Evolutionary conservation across 1,140 invertebrate species (phyloP), one percentile per base, ranked within the genome.

Genomic region (Brachionus asplanchnoidis): DNA sequence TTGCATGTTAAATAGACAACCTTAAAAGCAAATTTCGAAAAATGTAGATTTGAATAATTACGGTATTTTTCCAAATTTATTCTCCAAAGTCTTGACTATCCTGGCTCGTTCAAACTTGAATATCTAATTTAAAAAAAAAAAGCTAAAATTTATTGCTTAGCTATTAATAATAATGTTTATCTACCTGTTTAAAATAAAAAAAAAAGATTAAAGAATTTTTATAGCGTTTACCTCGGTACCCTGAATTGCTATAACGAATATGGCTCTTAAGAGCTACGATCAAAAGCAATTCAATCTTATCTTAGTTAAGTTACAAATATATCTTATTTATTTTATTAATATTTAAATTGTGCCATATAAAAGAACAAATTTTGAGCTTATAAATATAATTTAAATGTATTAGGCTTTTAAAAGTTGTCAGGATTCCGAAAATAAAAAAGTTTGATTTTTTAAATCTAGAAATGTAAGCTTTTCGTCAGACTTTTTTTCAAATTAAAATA

Each of bases 151-250:
- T 73, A 73, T 73, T 73, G 17, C 40, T 42, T 20, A 20, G 36
- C 40, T 73, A 73, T 73, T 73, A 73, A 73, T 73, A 73, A 73
- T 42, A 68, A 73, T 73, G 68, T 73, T 73, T 73, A 73, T 73
- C 68, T 73, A 73, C 68, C 68, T 73, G 68, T 73, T 73, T 73
- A 32, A 32, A 68, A 32, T 73, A 40, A 20, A 20, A 40, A 32
- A 40, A 42, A 73, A 40, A 40, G 36, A 73, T 73, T 73, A 40
- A 73, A 73, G 36, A 40, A 8, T 40, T 73, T 73, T 73, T 40
- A 40, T 73, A 17, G 17, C 32, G 26, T 68, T 40, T 68, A 32
- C 14, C 66, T n/a, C 66, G 26, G 66, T 60, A 60, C 53, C 53
- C 53, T 60, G 53, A 60, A 60, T 60, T 26, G 53, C 53, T 20